Base-by-base conservation (phyloP, 2,797 vertebrate genomes). In the Epinephelus coioides region DNA sequence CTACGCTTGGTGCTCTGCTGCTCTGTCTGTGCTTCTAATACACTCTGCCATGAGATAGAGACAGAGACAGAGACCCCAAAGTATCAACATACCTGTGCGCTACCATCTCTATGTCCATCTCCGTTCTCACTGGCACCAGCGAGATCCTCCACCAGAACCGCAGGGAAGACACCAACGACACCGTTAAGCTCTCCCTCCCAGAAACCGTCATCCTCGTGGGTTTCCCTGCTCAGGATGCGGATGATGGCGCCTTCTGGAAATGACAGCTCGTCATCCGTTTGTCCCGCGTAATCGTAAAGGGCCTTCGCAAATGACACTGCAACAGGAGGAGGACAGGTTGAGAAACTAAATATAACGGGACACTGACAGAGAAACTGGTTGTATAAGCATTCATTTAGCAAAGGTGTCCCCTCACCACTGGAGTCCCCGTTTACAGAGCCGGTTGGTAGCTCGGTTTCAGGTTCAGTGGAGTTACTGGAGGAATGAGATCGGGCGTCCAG, bases 141-240 rank as follows among this genome's bases (percentile, higher is more conserved):
- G 6, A 99, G 96, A 72, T 99, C 98, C 79, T 99, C 98, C 9
- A 99, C 98, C 55, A 99, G 81, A 2, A 99, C 97, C 0, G 97
- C 98, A 0, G 98, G 98, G 90, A 99, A 99, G 69, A 98, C 97
- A 0, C 98, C 98, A 0, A 98, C 72, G 0, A 90, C 88, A 0
- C 97, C 97, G 0, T 94, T 98, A 61, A 99, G 97, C 82, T 99
- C 98, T 2, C 98, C 98, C 90, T 99, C 97, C 98, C 98, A 99
- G 91, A 99, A 99, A 0, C 98, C 98, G n/a, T 99, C 98, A 0
- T 99, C 98, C 56, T 98, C 98, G 69, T 97, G 97, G 61, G 98
- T 98, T 76, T 98, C 97, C 87, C 97, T 96, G 95, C 97, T 98
- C 88, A 99, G 87, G 91, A 99, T 97, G 25, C 97, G 97, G 87